Conservation (phyloP, 2,113 vertebrate species). For the Anarrhichthys ocellatus region DNA sequence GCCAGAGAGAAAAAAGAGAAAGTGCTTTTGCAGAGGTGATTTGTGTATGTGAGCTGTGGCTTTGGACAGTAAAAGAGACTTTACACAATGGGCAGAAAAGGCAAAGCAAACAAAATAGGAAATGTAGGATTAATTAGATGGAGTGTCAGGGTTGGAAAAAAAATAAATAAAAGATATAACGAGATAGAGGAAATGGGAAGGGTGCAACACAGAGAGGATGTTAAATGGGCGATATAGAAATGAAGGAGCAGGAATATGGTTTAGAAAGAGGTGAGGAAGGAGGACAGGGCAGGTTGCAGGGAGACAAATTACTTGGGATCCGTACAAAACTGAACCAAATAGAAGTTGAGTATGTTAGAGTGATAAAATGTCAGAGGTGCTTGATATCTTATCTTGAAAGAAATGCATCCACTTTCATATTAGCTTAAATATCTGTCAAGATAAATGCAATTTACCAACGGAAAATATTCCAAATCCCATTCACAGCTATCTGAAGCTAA, state of each 20-base stretch:
- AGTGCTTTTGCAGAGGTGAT: neutral
- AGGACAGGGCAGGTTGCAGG: constrained; percentile 46
- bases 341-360: constrained; percentile 27
- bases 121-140: constrained; percentile 35
- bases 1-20: constrained; percentile 1
- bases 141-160: constrained; percentile 37
- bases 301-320: constrained; percentile 34
- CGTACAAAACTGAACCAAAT: constrained; percentile 38
- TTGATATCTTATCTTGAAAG: constrained; percentile 49
- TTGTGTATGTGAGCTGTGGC: neutral
- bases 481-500: constrained; percentile 36
- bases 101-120: constrained; percentile 14
- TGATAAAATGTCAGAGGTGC: constrained; percentile 45
- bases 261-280: constrained; percentile 40
- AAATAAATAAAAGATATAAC: constrained; percentile 30
- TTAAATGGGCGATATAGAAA: constrained; percentile 55
- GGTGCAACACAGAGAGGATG: constrained; percentile 36
- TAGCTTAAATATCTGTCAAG: constrained; percentile 50
- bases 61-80: constrained; percentile 3
- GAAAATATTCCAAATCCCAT: constrained; percentile 45
- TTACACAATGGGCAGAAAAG: constrained; percentile 3
- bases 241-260: constrained; percentile 48
- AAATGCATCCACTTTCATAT: constrained; percentile 37
- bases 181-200: constrained; percentile 43
- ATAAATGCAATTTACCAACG: constrained; percentile 26